Evolutionary conservation across 35 echinoderm and acorn worm species (phyloP).

Genomic region (Heliocidaris erythrogramma): DNA sequence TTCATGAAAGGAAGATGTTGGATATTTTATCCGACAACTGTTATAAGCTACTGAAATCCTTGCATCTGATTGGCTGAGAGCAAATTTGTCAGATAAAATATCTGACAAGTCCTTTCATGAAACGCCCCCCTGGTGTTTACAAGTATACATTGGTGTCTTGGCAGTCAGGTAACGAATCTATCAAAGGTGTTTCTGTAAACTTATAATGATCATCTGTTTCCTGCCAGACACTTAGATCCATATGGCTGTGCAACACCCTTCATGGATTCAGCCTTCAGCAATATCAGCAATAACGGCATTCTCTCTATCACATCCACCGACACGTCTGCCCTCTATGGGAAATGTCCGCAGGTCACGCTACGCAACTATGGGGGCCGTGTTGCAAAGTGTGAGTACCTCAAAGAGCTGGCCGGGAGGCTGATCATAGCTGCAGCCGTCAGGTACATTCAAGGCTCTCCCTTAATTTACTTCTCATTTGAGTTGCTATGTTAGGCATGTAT

Average conservation of each 20-base stretch:
- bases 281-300: conserved; percentile 54
- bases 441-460: neutral
- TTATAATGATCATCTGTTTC: neutral
- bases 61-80: no score
- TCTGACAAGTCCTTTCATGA: no score
- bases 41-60: no score
- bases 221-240: conserved; percentile 55
- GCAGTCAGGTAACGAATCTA: neutral
- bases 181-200: neutral
- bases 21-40: no score
- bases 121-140: no score
- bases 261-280: conserved; percentile 63
- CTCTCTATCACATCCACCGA: conserved; percentile 61
- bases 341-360: conserved; percentile 51
- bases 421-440: conserved; percentile 33
- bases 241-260: conserved; percentile 57
- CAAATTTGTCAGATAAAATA: no score
- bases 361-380: conserved; percentile 57
- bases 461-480: neutral
- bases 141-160: no score
- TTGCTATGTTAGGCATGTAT: neutral
- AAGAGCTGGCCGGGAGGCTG: conserved; percentile 52
- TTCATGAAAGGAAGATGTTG: no score
- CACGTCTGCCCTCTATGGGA: conserved; percentile 47
- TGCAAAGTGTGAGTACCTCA: conserved; percentile 60